Evolutionary conservation across 2,888 invertebrate genomes (phyloP).

Genomic region (Troglohyphantes excavatus): DNA sequence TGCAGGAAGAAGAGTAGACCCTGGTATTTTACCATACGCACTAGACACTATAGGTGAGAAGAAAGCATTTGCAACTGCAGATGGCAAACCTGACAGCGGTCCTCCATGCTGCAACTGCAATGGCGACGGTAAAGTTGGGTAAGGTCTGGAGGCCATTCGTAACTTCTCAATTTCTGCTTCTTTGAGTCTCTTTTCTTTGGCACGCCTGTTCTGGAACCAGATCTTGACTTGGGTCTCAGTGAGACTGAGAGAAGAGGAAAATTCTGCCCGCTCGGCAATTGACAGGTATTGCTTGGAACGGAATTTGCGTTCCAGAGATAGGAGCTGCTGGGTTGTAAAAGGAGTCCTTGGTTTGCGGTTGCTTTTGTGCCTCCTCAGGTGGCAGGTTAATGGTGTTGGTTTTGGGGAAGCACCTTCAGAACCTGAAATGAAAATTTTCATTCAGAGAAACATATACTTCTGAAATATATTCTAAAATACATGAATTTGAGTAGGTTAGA

Average conservation of each 20-base stretch:
- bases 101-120: conserved; percentile 57
- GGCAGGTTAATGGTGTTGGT: conserved; percentile 82
- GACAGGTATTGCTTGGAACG: conserved; percentile 96
- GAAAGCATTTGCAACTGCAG: conserved; percentile 71
- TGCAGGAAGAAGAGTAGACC: conserved; percentile 62
- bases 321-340: conserved; percentile 95
- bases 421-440: conserved; percentile 33
- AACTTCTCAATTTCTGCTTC: conserved; percentile 97
- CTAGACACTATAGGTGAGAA: conserved; percentile 60
- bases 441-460: not conserved
- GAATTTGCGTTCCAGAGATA: conserved; percentile 96
- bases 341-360: conserved; percentile 97
- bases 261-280: conserved; percentile 96
- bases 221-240: conserved; percentile 96
- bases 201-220: conserved; percentile 87
- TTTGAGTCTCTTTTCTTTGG: conserved; percentile 97
- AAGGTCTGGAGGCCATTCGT: conserved; percentile 88
- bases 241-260: conserved; percentile 92
- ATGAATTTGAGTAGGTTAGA: too few species aligned
- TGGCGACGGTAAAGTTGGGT: conserved; percentile 69
- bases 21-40: conserved; percentile 54
- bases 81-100: conserved; percentile 54
- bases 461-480: too few species aligned
- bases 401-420: conserved; percentile 72
- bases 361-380: conserved; percentile 94